phyloP scores from a whole-genome alignment of 2,797 vertebrate genomes.

The Botia kubotai region DNA sequence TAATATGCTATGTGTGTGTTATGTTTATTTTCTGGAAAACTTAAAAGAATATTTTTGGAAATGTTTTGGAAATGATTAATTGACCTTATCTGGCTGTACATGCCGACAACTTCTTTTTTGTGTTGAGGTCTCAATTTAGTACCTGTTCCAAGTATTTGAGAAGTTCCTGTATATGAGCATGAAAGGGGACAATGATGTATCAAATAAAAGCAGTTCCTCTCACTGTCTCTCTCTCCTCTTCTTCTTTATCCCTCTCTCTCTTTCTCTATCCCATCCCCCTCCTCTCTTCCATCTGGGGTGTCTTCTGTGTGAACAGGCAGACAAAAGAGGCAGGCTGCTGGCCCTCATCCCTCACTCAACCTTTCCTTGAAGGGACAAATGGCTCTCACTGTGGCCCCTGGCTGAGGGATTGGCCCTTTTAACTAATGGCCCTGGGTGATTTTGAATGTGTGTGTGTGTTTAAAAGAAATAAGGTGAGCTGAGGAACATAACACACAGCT shows the following conservation, averaged over 20 bases:
- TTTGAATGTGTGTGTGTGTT: constrained; percentile 27
- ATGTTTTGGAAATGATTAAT: background rate
- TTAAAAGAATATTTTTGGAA: background rate
- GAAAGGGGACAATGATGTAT: constrained; percentile 73
- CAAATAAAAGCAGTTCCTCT: constrained; percentile 69
- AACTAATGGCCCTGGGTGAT: constrained; percentile 49
- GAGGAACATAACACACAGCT: background rate
- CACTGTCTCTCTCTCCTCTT: constrained; percentile 16
- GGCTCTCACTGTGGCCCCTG: constrained; percentile 55
- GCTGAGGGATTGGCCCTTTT: constrained; percentile 65
- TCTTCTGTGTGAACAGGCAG: constrained; percentile 60
- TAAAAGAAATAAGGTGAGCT: constrained; percentile 1
- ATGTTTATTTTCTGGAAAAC: background rate
- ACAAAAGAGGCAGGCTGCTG: constrained; percentile 57
- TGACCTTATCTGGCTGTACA: background rate
- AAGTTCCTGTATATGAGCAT: constrained; percentile 50
- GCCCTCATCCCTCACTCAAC: constrained; percentile 68
- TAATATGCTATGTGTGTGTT: background rate
- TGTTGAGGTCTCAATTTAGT: background rate
- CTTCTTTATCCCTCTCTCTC: constrained; percentile 46
- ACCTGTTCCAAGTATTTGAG: background rate
- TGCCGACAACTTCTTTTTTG: background rate
- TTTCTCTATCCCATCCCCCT: constrained; percentile 62
- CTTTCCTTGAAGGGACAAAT: constrained; percentile 70
- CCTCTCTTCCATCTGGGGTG: constrained; percentile 71